Percentiles rank a stretch among this genome's conserved stretches.
Conservation (phyloP, 1,140 invertebrate species). For the Mesaphorura yosii region DNA sequence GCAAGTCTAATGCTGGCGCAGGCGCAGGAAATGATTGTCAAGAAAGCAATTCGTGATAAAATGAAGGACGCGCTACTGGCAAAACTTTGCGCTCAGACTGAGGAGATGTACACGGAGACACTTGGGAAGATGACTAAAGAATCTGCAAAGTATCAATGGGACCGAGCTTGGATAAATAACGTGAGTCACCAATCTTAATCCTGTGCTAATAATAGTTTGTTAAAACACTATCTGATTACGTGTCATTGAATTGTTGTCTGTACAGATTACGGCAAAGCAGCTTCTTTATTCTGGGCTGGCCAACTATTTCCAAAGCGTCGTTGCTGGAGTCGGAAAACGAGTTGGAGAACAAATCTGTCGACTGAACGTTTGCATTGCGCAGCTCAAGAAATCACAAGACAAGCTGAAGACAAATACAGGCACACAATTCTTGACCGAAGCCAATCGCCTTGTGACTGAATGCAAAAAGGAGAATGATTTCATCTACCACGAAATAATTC, state of each 20-base stretch:
- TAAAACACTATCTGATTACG: not conserved
- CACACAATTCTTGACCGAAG: conserved; percentile 57
- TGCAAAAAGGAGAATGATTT: conserved; percentile 96
- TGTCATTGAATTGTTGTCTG: conserved; percentile 15
- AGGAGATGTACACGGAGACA: conserved; percentile 85
- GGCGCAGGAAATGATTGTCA: conserved; percentile 92
- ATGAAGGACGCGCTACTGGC: conserved; percentile 64
- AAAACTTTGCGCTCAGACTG: conserved; percentile 80
- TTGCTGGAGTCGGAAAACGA: conserved; percentile 63
- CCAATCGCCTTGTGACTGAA: conserved; percentile 58
- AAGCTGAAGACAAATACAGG: conserved; percentile 51
- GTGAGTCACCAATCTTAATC: conserved; percentile 39
- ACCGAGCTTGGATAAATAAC: conserved; percentile 69
- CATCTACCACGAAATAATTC: conserved; percentile 91
- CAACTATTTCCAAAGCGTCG: conserved; percentile 75
- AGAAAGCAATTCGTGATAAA: conserved; percentile 81
- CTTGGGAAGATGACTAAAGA: conserved; percentile 79
- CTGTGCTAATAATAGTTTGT: not conserved
- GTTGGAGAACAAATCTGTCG: conserved; percentile 89
- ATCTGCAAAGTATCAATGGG: conserved; percentile 67
- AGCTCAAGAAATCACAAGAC: conserved; percentile 60
- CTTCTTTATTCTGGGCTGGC: conserved; percentile 72
- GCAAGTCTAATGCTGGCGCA: conserved; percentile 87
- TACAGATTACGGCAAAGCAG: conserved; percentile 71
- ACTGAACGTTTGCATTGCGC: conserved; percentile 50